Base-by-base conservation (phyloP, 2,797 vertebrate genomes). In the Selene dorsalis region DNA sequence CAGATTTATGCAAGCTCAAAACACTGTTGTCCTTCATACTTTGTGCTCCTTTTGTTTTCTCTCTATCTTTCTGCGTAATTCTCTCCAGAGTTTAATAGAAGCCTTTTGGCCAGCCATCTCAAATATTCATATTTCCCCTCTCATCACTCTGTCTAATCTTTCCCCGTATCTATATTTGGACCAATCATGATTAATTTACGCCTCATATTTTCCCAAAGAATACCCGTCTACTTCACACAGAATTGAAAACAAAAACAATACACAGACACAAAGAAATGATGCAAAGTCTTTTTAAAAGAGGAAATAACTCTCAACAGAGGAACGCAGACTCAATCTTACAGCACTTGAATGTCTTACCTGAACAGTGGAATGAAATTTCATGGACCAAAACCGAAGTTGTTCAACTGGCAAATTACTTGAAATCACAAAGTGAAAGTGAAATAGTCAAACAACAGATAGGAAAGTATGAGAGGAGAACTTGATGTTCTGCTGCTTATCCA, bases 211-310 rank as follows among this genome's bases (percentile, higher is more conserved):
- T 43, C 10, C 1, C 9, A 4, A 9, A 39, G 0, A 53, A 63
- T 59, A 47, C 73, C 16, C 17, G 4, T 59, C 67, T 72, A 52
- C 41, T 66, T 77, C 32, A 39, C 60, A 43, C 1, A 48, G 43
- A 45, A 71, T 22, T 48, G 6, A 26, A 70, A 69, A 73, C 18
- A 62, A 77, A 79, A 79, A 67, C 6, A 59, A 47, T 24, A 52
- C 11, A 17, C 0, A 45, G 7, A 69, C 4, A 11, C 53, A 50
- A 59, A 71, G 48, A 56, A 53, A 57, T 56, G n/a, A 53, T 2
- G 0, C 30, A 50, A 18, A 78, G 16, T 50, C 48, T 60, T 41
- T 41, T 43, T 16, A 17, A 43, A 43, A 68, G 32, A 13, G 26
- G 55, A 74, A 76, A 72, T 68, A 55, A 57, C 3, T 66, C 38